Evolutionary conservation across 1,140 invertebrate species (phyloP).

Genomic region (Prorops nasuta): DNA sequence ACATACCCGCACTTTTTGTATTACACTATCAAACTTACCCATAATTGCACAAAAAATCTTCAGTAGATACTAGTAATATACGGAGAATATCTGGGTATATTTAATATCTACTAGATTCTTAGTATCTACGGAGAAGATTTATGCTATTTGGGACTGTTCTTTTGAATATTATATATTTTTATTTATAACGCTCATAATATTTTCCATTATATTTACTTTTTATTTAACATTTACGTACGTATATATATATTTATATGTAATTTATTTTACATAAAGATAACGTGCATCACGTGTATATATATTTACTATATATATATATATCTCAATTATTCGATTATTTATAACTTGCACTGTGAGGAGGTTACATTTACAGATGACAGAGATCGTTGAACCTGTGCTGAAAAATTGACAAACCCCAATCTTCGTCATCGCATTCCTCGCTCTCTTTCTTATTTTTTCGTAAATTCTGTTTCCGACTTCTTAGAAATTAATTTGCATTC

Average conservation of each 20-base stretch:
- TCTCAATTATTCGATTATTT: conserved; percentile 19
- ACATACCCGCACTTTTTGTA: not conserved
- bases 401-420: conserved; percentile 21
- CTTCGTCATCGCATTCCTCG: not conserved
- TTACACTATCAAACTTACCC: not conserved
- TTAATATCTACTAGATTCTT: conserved; percentile 16
- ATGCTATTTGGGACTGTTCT: too few relatives aligned
- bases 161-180: conserved; percentile 19
- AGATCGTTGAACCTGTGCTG: conserved; percentile 42
- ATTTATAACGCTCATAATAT: conserved; percentile 2
- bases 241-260: conserved; percentile 20
- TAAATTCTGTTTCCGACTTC: too few relatives aligned
- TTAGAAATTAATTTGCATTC: too few relatives aligned
- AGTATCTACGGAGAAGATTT: too few relatives aligned
- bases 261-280: conserved; percentile 26
- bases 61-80: not conserved
- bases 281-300: conserved; percentile 13
- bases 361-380: conserved; percentile 42
- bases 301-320: conserved; percentile 23
- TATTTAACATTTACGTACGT: conserved; percentile 38
- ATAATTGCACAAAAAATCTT: not conserved
- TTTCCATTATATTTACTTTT: conserved; percentile 12
- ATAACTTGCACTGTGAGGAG: conserved; percentile 39
- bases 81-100: not conserved
- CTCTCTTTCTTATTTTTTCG: not conserved